phyloP scores from a whole-genome alignment of 2,797 vertebrate species.

The Vespertilio murinus region DNA sequence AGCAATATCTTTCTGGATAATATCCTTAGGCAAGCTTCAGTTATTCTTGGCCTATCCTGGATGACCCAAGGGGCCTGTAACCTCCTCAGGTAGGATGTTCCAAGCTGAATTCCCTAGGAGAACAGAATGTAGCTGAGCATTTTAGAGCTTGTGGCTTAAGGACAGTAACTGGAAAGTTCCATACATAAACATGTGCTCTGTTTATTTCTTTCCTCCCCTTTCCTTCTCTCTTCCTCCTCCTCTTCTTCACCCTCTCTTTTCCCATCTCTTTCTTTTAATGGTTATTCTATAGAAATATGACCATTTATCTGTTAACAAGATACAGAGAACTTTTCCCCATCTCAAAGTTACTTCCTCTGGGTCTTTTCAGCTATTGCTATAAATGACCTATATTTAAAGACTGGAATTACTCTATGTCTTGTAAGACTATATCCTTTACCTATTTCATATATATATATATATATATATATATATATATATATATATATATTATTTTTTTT shows the following conservation, averaged over 20 bases:
- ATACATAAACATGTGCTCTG: not conserved
- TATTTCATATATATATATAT: not conserved
- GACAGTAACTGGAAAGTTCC: not conserved
- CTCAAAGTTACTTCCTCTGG: not conserved
- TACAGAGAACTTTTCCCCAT: not conserved
- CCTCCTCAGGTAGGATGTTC: not conserved
- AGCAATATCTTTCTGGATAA: not conserved
- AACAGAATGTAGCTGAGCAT: not conserved
- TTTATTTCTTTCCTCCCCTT: not conserved
- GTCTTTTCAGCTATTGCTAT: not conserved
- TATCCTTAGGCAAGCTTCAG: slow-evolving; percentile 31
- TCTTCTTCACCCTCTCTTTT: not conserved
- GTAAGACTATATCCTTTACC: not conserved
- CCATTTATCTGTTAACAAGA: not conserved
- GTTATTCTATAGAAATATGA: not conserved
- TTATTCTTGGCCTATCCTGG: not conserved
- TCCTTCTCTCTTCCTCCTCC: not conserved
- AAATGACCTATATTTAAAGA: not conserved
- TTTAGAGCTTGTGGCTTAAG: not conserved
- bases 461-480: too few relatives aligned
- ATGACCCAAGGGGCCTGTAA: not conserved
- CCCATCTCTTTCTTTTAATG: not conserved
- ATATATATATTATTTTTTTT: too few relatives aligned
- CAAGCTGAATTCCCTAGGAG: not conserved
- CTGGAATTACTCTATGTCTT: not conserved